phyloP scores from a whole-genome alignment of 2,797 vertebrate species.

The Triplophysa bombifrons region DNA sequence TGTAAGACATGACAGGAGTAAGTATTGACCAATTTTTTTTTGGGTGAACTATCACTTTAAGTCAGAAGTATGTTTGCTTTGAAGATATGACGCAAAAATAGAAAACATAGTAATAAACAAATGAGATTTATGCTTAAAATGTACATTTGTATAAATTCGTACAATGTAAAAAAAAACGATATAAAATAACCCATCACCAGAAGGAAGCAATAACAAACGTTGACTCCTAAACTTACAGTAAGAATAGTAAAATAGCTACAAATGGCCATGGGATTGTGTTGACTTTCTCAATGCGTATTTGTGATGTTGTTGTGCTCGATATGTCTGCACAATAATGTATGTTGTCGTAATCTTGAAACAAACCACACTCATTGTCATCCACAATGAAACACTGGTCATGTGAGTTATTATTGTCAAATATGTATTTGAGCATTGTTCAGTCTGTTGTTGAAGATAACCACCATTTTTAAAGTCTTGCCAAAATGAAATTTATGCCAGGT shows the following conservation, averaged over 20 bases:
- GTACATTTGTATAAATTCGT: no score
- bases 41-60: no score
- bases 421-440: background rate
- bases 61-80: constrained; percentile 3
- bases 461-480: background rate
- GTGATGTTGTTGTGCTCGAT: no score
- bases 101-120: background rate
- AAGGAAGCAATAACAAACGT: no score
- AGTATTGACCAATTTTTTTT: no score
- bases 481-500: background rate
- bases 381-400: background rate
- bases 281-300: no score
- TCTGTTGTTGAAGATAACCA: background rate
- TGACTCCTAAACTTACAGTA: no score
- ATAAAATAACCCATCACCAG: no score
- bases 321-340: background rate
- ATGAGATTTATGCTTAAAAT: background rate
- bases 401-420: background rate
- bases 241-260: no score
- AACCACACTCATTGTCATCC: background rate
- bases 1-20: no score
- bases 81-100: background rate
- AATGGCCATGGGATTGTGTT: no score
- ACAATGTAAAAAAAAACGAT: no score
- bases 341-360: background rate